These are phyloP conservation scores for Bombylius major DNA, from an alignment of 2,888 invertebrate species.

Conservation along the genomic window DNA sequence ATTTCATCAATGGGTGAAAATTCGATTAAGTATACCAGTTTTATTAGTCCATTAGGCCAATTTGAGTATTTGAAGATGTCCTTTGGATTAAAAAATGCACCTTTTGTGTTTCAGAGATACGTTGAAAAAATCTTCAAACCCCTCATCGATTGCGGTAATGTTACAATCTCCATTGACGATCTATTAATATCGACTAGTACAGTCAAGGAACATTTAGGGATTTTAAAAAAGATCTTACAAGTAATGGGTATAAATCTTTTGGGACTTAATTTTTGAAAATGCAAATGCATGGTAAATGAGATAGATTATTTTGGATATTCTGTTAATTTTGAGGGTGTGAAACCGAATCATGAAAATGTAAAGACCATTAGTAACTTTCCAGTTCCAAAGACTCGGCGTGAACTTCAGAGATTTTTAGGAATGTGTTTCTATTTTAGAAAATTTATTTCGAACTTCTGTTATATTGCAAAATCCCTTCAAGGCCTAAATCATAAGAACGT, in stretches of 20 bases:
- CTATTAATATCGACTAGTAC: neutral
- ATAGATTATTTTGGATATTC: neutral
- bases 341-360: neutral
- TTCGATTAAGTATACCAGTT: neutral
- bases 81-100: neutral
- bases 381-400: slow-evolving; percentile 12
- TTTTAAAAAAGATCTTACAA: neutral
- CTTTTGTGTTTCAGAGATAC: neutral
- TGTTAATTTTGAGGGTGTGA: neutral
- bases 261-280: neutral
- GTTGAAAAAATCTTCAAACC: neutral
- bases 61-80: too few species aligned
- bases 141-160: neutral
- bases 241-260: neutral
- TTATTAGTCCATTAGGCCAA: neutral
- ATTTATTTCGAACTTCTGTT: slow-evolving; percentile 17
- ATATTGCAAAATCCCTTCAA: too few species aligned
- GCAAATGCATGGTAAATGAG: neutral
- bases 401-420: slow-evolving; percentile 19
- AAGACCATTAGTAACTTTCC: slow-evolving; percentile 16
- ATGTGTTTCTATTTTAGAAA: slow-evolving; percentile 18
- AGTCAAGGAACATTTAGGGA: neutral
- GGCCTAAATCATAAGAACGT: neutral
- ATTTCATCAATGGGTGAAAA: neutral
- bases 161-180: neutral